A percentile compares a stretch with the other conserved stretches of the same genome.
These are phyloP conservation scores for Opisthograptis luteolata DNA, from an alignment of 2,888 invertebrate genomes.

Conservation along the genomic window DNA sequence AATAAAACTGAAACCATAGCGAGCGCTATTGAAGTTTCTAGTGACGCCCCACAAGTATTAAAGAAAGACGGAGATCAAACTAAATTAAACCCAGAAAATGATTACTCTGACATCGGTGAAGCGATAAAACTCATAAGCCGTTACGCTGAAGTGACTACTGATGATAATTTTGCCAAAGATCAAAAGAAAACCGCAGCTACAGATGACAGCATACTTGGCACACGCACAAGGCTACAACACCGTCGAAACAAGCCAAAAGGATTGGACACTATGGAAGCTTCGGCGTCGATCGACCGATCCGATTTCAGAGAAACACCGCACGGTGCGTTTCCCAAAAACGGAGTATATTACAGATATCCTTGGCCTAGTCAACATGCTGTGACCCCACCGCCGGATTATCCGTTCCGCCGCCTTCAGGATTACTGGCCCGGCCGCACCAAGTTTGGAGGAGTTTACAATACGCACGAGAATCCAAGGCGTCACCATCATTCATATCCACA, in stretches of 20 bases:
- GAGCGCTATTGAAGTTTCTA: constrained; percentile 32
- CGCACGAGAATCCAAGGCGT: constrained; percentile 72
- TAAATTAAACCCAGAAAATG: constrained; percentile 76
- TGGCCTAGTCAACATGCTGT: constrained; percentile 71
- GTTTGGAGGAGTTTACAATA: constrained; percentile 70
- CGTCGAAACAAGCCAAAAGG: constrained; percentile 69
- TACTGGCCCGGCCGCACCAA: constrained; percentile 74
- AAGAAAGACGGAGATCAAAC: constrained; percentile 62
- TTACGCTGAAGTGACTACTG: constrained; percentile 79
- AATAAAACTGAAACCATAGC: constrained; percentile 14
- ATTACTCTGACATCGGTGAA: constrained; percentile 78
- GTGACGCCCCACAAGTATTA: constrained; percentile 46
- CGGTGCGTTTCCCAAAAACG: constrained; percentile 52
- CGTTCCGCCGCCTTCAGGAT: constrained; percentile 75
- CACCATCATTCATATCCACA: constrained; percentile 78
- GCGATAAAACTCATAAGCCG: constrained; percentile 79
- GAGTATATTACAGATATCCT: constrained; percentile 69
- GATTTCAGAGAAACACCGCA: constrained; percentile 37
- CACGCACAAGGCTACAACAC: constrained; percentile 75
- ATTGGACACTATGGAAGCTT: constrained; percentile 45
- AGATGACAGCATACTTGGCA: constrained; percentile 72
- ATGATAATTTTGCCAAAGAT: constrained; percentile 75
- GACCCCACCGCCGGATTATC: constrained; percentile 71
- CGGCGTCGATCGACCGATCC: constrained; percentile 37
- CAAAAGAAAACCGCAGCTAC: constrained; percentile 59